Percentiles rank a stretch among this genome's conserved stretches.
These are phyloP conservation scores for Myrmecobius fasciatus DNA, from an alignment of 2,113 vertebrate genomes.

Conservation along the genomic window DNA sequence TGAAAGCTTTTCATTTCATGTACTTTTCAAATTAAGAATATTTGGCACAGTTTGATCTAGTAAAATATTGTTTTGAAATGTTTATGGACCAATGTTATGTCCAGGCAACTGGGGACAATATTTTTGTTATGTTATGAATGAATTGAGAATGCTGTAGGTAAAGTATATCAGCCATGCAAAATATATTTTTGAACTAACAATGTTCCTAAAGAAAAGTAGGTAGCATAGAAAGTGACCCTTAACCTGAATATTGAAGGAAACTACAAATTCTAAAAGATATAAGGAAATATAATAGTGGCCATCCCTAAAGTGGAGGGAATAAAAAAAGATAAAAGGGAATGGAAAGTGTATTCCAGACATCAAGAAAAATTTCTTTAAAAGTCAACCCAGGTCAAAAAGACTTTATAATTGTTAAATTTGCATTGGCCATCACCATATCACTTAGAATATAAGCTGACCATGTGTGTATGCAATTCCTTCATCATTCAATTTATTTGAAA, in stretches of 20 bases:
- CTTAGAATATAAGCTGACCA: background rate
- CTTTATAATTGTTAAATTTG: background rate
- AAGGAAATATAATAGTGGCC: no score
- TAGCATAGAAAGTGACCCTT: background rate
- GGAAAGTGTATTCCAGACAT: no score
- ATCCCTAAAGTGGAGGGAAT: no score
- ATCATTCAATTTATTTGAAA: no score
- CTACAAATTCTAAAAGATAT: no score
- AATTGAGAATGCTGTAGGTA: background rate
- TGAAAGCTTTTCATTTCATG: background rate
- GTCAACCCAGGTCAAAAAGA: background rate
- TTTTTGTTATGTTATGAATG: background rate
- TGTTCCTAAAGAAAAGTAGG: background rate
- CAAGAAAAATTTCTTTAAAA: background rate
- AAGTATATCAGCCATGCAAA: background rate
- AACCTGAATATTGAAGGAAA: no score
- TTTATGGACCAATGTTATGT: background rate
- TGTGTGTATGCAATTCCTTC: no score
- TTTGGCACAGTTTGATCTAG: background rate
- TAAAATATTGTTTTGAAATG: background rate
- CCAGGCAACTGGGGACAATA: background rate
- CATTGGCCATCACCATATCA: background rate
- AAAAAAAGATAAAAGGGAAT: no score
- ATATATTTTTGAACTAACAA: background rate
- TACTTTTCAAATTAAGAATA: background rate